Evolutionary conservation across 2,888 invertebrate species (phyloP), one percentile per base, ranked within the genome.

Genomic region (Hirtodrosophila histrioides): DNA sequence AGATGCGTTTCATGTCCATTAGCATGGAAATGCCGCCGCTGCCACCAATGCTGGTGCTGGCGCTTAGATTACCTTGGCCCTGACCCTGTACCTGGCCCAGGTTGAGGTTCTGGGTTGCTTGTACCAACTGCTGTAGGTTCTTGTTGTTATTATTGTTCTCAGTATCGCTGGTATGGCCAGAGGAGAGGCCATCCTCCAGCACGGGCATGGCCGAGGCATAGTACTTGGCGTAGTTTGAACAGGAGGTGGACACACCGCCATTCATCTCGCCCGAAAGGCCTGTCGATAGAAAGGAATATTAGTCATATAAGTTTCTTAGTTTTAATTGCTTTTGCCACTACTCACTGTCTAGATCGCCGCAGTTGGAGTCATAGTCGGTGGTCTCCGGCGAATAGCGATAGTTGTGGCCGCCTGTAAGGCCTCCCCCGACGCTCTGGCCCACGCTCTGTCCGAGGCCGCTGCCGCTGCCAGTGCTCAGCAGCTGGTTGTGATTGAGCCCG

Each of bases 321-420:
- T 6, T 27, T 4, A 27, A 17, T 17, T 17, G 17, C 27, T 27
- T 4, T 27, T 5, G 3, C 3, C 3, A 8, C 9, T 10, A 87
- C 91, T 97, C 95, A 91, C 96, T 97, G 91, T 97, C 96, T 83
- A 96, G 93, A 91, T 96, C 96, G 17, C 94, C 94, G 88, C 94
- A 95, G 90, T 96, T 95, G 71, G 96, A 96, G 91, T 97, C 97
- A 90, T 96, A 97, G 92, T 98, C 98, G 63, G 97, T 98, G 66
- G 97, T 96, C 92, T 97, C 98, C 5, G 97, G 97, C 39, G 97
- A 97, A 65, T 97, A 94, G 24, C 97, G 96, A 92, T 97, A 97
- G 91, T 97, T 97, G 66, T 86, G 85, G 3, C 84, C 72, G 1
- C 75, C 77, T 0, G 78, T 78, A 4, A 81, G 33, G 12, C 58